Base-by-base conservation (phyloP, 2,888 invertebrate genomes). In the Lycocerus yunnanus region DNA sequence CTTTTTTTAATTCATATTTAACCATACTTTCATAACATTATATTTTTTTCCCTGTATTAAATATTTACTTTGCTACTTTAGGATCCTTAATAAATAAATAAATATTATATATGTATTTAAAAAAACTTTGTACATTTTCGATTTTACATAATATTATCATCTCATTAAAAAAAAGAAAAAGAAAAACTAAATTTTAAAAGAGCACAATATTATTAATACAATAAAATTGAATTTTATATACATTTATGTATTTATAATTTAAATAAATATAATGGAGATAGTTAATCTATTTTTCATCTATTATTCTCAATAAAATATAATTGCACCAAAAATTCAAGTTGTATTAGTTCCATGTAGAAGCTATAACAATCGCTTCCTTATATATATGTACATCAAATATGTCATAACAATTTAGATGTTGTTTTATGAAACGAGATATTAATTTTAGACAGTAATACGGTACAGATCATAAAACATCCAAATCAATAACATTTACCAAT, bases 71-170 rank as follows among this genome's bases (percentile, higher is more conserved):
- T 69, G 66, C 71, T 74, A 74, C 66, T 61, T 74, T 76, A 76
- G 66, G 70, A 75, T 84, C 68, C 61, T 76, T 76, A 71, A 76
- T 76, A 74, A 80, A 80, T 80, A 80, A 80, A 80, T 80, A 80
- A 79, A 79, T 79, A 80, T 80, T 81, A 80, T 80, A 81, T 82
- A 82, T 18, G 16, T 16, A 18, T 18, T 81, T 82, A 84, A 84
- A 81, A 83, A 84, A 84, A 83, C 81, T 65, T 84, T 84, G 84
- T 84, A 84, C 84, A 76, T 73, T 72, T 72, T 75, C 68, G 43
- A 43, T 73, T 72, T 69, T 75, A 72, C 43, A 72, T 69, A 75
- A 65, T 71, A 24, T 24, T 10, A 10, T 24, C 10, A 10, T 11
- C 21, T 24, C 21, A 10, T 24, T 24, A 11, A 24, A 59, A n/a